Evolutionary conservation across 2,113 vertebrate genomes (phyloP), one percentile per base, ranked within the genome.

Genomic region (Acrocephalus arundinaceus): DNA sequence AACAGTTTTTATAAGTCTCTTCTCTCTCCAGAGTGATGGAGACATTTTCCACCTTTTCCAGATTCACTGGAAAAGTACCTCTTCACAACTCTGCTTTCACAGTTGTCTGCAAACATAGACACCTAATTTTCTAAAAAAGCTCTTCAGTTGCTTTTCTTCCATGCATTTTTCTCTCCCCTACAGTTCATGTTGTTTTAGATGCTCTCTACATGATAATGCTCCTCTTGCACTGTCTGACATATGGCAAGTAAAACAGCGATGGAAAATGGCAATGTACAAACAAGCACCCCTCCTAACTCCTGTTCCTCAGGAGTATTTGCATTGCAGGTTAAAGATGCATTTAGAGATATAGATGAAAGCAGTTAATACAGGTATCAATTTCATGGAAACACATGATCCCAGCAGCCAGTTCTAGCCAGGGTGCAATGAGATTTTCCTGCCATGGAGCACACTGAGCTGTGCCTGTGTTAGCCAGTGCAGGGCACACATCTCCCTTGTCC

Each of bases 371-470:
- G 43, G 18, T 24, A 39, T 15, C 17, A 28, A 27, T 77, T 80
- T 83, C 37, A 33, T 14, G 45, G 35, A 62, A 78, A 43, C 3
- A 8, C 8, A 27, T 94, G 7, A 67, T 89, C 15, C 48, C 70
- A 73, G 27, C 49, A 66, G 37, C 27, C 30, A 27, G 8, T 33
- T 45, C 67, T 48, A 55, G 24, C 15, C 48, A 45, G 43, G 10
- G n/a, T 55, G 35, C 35, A 71, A 15, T 31, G 66, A 78, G 33
- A 49, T 75, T 87, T 72, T 39, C 55, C 46, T 70, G 28, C n/a
- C 1, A 0, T n/a, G 8, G 48, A 31, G 22, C 4, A 0, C 9
- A 4, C 39, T 33, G 31, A 67, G 11, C 39, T 2, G 2, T 63
- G 21, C 13, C 62, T 2, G 0, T 5, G 0, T 43, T 43, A 63